Base-by-base conservation (phyloP, 2,797 vertebrate genomes). In the Australoheros facetus region DNA sequence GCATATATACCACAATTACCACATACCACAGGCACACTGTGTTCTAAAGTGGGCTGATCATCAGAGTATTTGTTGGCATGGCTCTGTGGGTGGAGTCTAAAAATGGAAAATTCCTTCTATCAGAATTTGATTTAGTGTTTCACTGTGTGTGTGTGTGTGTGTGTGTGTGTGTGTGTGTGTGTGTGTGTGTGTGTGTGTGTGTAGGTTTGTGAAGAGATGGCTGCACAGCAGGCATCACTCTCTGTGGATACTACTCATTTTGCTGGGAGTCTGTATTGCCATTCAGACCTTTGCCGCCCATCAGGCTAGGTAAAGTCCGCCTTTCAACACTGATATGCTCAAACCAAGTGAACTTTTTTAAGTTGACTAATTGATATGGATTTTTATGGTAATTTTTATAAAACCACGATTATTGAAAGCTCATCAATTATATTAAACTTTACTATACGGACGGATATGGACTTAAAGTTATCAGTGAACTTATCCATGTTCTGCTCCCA, bases 241-340 rank as follows among this genome's bases (percentile, higher is more conserved):
- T 42, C 82, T 95, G 77, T 95, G 94, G 95, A 80, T 94, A 51
- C 77, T 92, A 51, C 89, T 96, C 64, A 91, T 94, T 79, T 72
- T 95, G 56, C 79, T 97, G 37, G 56, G 96, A 12, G 76, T 96
- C 81, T 92, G 93, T 53, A 75, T 96, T 32, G 88, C 60, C 0
- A 85, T 96, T 55, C 96, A 96, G 85, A 92, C 95, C 13, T 42
- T 95, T 91, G 92, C 94, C 3, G 73, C 94, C 32, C 89, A 88
- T 23, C 91, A 91, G 77, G 76, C 84, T 74, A 93, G 92, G 96
- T 96, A 92, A 53, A 19, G 42, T 66, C 17, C 58, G 32, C 34
- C 21, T 48, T 21, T 17, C 16, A 56, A 39, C 32, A 56, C 54
- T 12, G 14, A 17, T 23, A 26, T 56, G 21, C n/a, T 23, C 11